Percentiles rank a stretch among this genome's conserved stretches.
phyloP scores from a whole-genome alignment of 2,797 vertebrate species.

The Enteromius thamalakanensis region DNA sequence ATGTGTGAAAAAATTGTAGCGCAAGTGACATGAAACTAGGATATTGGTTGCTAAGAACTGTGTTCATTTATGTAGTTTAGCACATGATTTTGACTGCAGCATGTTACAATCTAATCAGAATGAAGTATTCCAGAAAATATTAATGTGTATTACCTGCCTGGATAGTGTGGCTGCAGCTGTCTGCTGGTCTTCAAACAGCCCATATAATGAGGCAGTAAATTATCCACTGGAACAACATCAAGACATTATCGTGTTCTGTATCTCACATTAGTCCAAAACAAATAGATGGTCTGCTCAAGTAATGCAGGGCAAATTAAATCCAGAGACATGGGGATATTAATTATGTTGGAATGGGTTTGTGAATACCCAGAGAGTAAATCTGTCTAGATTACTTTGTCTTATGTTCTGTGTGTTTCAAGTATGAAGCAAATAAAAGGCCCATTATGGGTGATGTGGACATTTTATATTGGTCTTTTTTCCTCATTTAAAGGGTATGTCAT shows the following conservation, averaged over 20 bases:
- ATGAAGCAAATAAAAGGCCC: conserved; percentile 2
- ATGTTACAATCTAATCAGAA: background rate
- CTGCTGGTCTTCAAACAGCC: conserved; percentile 19
- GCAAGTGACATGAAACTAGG: background rate
- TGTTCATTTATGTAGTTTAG: background rate
- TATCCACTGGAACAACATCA: conserved; percentile 29
- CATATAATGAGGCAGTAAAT: conserved; percentile 33
- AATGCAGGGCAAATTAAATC: conserved; percentile 51
- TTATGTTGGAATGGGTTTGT: conserved; percentile 23
- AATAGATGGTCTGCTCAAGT: conserved; percentile 22
- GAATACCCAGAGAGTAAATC: background rate
- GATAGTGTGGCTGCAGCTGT: background rate
- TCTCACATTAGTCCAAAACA: conserved; percentile 34
- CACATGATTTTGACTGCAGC: background rate
- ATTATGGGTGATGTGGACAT: background rate
- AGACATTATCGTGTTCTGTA: conserved; percentile 23
- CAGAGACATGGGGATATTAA: conserved; percentile 40
- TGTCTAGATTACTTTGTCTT: background rate
- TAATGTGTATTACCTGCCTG: background rate
- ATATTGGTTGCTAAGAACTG: background rate
- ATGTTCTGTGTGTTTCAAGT: conserved; percentile 21
- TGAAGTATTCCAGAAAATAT: background rate
- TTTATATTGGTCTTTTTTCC: conserved; percentile 17
- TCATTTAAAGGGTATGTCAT: conserved; percentile 14
- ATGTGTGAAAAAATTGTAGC: background rate